Evolutionary conservation across 2,797 vertebrate species (phyloP), one percentile per base, ranked within the genome.

Genomic region (Xenentodon cancila): DNA sequence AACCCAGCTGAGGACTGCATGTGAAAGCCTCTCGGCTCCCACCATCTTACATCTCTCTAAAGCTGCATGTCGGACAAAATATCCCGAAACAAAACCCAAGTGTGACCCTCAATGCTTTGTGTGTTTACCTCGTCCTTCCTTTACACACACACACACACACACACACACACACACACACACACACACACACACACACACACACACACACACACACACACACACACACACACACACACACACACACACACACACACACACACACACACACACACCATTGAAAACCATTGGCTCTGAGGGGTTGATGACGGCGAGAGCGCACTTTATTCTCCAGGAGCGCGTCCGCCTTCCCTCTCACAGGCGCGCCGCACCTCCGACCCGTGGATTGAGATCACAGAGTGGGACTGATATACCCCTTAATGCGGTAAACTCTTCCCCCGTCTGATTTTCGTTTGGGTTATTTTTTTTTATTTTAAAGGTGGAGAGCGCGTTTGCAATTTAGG

Each of bases 231-330:
- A 25, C 25, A 25, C 25, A 25, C 25, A 25, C 25, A 25, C 25
- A 25, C 25, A 25, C 25, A 25, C 25, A 25, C 25, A 25, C 25
- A 25, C 25, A n/a, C n/a, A 30, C 30, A 30, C 30, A 8, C 5
- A 30, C 30, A 8, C 30, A 30, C 5, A 30, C 30, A 30, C 5
- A 30, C 30, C n/a, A n/a, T n/a, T 75, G 63, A 55, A 25, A 74
- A 22, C 68, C 60, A 88, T 89, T 90, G 87, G 88, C 68, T 80
- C 53, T 16, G 77, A 79, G 72, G 77, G 63, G 59, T 13, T 69
- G 88, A 80, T 86, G 87, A 88, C 79, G 79, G 72, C 77, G 67
- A 50, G 72, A 80, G 84, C 83, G 85, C 86, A 84, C 81, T 11
- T 68, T 79, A 54, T 73, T 62, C 81, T 84, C 71, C 70, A 65